Evolutionary conservation across 2,113 vertebrate genomes (phyloP).

Genomic region (Cyphomyrus plagiostoma): DNA sequence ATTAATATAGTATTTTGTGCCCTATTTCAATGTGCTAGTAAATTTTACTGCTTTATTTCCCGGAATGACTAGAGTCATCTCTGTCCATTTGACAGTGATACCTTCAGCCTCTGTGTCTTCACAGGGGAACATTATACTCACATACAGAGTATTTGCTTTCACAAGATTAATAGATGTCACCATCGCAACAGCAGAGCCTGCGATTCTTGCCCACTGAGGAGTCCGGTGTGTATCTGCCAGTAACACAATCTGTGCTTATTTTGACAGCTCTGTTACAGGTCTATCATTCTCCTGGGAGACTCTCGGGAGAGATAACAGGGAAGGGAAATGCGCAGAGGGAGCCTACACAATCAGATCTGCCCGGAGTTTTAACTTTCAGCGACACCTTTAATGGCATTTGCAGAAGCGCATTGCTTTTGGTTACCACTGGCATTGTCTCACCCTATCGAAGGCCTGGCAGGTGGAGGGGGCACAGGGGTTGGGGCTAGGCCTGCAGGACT

Average conservation of each 20-base stretch:
- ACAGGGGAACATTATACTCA: not conserved
- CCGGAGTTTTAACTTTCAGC: not conserved
- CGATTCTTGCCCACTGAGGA: not conserved
- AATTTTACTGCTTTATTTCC: not conserved
- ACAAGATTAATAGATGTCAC: not conserved
- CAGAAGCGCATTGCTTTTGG: not conserved
- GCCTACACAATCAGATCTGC: not conserved
- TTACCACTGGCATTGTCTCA: not conserved
- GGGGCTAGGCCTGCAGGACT: not conserved
- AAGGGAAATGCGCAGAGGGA: not conserved
- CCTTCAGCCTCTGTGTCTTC: not conserved
- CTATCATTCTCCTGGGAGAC: constrained; percentile 9
- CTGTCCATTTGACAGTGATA: not conserved
- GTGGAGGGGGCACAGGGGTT: not conserved
- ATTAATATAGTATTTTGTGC: not conserved
- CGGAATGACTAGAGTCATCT: not conserved
- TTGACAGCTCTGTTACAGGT: constrained; percentile 2
- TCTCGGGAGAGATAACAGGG: not conserved
- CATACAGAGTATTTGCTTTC: constrained; percentile 7
- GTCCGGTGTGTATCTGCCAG: not conserved
- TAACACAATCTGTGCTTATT: constrained; percentile 7
- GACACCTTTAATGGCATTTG: not conserved
- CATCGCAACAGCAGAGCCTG: not conserved
- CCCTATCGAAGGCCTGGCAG: not conserved
- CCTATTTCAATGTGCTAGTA: not conserved